These are phyloP conservation scores for Adelges cooleyi DNA, from an alignment of 1,140 invertebrate genomes.

Conservation along the genomic window DNA sequence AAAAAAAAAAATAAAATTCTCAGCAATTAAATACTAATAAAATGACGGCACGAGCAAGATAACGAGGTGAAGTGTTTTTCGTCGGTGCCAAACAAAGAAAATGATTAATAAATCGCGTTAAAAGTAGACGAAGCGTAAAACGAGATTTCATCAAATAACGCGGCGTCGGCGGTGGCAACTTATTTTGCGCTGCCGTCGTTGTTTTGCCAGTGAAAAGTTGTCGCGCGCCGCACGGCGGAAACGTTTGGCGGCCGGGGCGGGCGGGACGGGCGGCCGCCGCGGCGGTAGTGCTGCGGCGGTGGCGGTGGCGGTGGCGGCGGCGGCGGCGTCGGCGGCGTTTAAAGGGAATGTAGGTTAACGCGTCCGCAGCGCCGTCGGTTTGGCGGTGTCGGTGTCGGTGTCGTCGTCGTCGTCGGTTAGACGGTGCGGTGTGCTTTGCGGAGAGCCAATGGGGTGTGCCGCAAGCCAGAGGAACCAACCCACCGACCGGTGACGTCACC, in stretches of 20 bases:
- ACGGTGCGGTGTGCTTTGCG: constrained; percentile 34
- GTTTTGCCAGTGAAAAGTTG: not conserved
- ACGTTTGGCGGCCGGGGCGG: not conserved
- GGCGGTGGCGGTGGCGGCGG: not conserved
- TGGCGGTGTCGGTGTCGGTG: constrained; percentile 25
- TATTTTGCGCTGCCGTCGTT: not conserved
- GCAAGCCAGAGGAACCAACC: constrained; percentile 29
- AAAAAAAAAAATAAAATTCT: too few relatives aligned
- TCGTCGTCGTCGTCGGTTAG: constrained; percentile 29
- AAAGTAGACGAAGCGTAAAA: not conserved
- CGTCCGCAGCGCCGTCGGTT: constrained; percentile 18
- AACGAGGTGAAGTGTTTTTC: too few relatives aligned
- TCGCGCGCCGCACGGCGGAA: not conserved
- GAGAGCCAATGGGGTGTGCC: constrained; percentile 35
- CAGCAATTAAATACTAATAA: too few relatives aligned
- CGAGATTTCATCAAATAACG: not conserved
- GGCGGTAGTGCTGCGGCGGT: not conserved
- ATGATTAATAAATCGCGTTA: not conserved
- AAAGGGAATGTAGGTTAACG: constrained; percentile 25
- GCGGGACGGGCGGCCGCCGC: not conserved
- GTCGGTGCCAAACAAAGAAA: too few relatives aligned
- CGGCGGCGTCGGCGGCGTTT: not conserved
- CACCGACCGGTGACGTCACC: constrained; percentile 22
- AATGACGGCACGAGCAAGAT: too few relatives aligned
- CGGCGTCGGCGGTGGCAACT: not conserved